Evolutionary conservation across 2,113 vertebrate genomes (phyloP).

Genomic region (Thryonomys swinderianus): DNA sequence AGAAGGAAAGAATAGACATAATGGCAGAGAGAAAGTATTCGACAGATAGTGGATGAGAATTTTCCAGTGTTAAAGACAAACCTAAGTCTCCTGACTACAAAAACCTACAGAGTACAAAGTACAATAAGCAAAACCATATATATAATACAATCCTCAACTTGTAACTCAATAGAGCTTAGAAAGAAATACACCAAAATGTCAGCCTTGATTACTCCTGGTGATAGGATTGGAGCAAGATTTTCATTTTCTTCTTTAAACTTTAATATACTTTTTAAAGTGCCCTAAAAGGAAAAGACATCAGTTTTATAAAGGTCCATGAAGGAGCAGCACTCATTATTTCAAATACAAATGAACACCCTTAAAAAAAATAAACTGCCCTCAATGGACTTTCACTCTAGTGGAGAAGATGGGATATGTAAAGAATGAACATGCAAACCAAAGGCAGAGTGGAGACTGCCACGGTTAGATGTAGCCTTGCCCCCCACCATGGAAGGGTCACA

Average conservation of each 20-base stretch:
- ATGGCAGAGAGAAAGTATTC: background rate
- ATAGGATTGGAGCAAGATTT: slow-evolving; percentile 1
- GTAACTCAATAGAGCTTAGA: background rate
- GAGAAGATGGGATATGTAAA: background rate
- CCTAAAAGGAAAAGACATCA: slow-evolving; percentile 18
- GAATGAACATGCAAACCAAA: background rate
- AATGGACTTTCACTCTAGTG: background rate
- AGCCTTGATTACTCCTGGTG: background rate
- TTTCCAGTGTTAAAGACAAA: background rate
- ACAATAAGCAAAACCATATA: background rate
- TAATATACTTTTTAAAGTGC: slow-evolving; percentile 15
- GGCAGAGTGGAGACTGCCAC: too few species aligned
- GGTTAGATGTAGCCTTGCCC: background rate
- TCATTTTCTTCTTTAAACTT: slow-evolving; percentile 63
- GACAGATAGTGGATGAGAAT: background rate
- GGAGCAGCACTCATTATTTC: background rate
- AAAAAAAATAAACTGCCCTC: background rate
- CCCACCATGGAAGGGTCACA: fast-evolving
- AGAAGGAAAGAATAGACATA: background rate
- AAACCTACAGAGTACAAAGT: background rate
- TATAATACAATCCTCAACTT: background rate
- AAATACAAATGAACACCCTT: slow-evolving; percentile 3
- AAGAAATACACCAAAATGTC: background rate
- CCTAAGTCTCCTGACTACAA: background rate
- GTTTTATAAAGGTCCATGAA: slow-evolving; percentile 13